phyloP scores from a whole-genome alignment of 2,888 invertebrate genomes.

The Helleia helle region DNA sequence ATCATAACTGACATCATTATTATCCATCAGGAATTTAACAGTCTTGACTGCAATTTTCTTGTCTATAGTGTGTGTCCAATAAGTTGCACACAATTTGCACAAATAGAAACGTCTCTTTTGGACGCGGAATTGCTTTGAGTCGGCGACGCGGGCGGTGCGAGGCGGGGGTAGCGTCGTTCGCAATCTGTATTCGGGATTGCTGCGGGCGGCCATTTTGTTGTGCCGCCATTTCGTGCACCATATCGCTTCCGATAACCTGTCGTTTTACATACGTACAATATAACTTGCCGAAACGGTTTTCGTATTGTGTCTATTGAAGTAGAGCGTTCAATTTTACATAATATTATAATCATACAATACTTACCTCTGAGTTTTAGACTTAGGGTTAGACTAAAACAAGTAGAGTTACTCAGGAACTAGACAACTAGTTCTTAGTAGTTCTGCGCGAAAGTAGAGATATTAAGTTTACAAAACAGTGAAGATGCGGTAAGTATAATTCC shows the following conservation, averaged over 20 bases:
- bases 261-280: conserved; percentile 6
- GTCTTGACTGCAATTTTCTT: no score
- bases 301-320: conserved; percentile 4
- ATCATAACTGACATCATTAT: no score
- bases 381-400: no score
- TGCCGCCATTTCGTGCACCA: conserved; percentile 3
- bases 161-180: not conserved
- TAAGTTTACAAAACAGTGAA: no score
- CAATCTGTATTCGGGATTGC: conserved; percentile 9
- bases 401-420: no score
- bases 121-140: conserved; percentile 12
- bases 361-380: no score
- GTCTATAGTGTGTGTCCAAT: not conserved
- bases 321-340: conserved; percentile 1
- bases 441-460: no score
- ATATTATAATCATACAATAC: no score
- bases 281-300: conserved; percentile 3
- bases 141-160: conserved; percentile 2
- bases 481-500: no score
- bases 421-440: no score
- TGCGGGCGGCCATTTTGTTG: conserved; percentile 9
- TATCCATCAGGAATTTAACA: no score
- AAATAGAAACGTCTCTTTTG: conserved; percentile 13
- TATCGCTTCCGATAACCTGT: conserved; percentile 10
- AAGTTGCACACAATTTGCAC: conserved; percentile 12